Percentiles rank a stretch among this genome's conserved stretches.
These are phyloP conservation scores for Entelurus aequoreus DNA, from an alignment of 2,113 vertebrate genomes.

Conservation along the genomic window DNA sequence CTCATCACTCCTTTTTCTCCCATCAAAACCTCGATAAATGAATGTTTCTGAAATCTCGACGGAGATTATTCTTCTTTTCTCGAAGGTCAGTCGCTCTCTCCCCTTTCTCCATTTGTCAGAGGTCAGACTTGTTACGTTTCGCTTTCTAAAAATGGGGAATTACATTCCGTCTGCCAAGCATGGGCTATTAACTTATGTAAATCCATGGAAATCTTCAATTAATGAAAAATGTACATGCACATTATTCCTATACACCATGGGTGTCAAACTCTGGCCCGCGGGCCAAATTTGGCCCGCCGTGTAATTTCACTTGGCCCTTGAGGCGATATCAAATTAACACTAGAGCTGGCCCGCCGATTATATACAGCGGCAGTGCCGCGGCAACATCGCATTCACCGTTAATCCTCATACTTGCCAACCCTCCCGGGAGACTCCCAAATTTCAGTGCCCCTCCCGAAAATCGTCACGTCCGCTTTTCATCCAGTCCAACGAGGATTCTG, in stretches of 20 bases:
- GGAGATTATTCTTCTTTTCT: slow-evolving; percentile 52
- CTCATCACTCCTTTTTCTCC: slow-evolving; percentile 40
- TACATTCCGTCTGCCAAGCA: slow-evolving; percentile 49
- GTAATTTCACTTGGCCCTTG: too few species aligned
- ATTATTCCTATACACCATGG: slow-evolving; percentile 46
- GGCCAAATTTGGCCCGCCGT: too few species aligned
- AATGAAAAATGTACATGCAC: slow-evolving; percentile 39
- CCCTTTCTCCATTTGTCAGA: slow-evolving; percentile 54
- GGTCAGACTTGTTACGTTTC: slow-evolving; percentile 52
- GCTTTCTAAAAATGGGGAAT: slow-evolving; percentile 23
- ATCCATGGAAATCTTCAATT: slow-evolving; percentile 32
- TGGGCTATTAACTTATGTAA: slow-evolving; percentile 66
- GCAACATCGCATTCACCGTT: too few species aligned
- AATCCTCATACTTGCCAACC: too few species aligned
- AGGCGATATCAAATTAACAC: too few species aligned
- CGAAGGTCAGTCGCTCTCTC: slow-evolving; percentile 38
- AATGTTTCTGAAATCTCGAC: slow-evolving; percentile 65
- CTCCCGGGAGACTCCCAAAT: too few species aligned
- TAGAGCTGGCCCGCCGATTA: too few species aligned
- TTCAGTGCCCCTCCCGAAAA: too few species aligned
- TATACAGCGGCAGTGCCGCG: too few species aligned
- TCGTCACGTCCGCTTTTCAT: too few species aligned
- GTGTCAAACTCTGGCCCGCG: too few species aligned
- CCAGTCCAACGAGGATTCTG: too few species aligned
- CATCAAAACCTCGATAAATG: slow-evolving; percentile 66